phyloP scores from a whole-genome alignment of 2,888 invertebrate genomes.

The Tachina fera region DNA sequence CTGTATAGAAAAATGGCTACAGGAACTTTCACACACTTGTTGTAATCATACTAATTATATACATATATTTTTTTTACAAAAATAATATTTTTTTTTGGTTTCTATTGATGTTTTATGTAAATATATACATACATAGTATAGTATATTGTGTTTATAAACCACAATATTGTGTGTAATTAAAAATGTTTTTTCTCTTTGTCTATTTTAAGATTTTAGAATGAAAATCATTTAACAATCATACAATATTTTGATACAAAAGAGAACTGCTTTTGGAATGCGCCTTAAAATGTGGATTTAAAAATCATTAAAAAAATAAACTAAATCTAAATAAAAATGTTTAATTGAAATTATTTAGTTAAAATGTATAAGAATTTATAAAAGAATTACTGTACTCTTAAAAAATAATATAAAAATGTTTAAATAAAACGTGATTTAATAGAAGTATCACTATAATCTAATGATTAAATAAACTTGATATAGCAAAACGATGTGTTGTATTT shows the following conservation, averaged over 20 bases:
- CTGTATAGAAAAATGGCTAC: not conserved
- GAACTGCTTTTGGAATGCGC: constrained; percentile 71
- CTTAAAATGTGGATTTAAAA: constrained; percentile 71
- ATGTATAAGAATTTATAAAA: constrained; percentile 68
- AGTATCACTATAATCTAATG: constrained; percentile 50
- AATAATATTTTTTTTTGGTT: not conserved
- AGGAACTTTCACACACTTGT: not conserved
- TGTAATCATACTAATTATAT: not conserved
- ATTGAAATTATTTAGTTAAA: constrained; percentile 70
- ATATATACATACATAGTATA: constrained; percentile 10
- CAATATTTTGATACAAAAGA: constrained; percentile 61
- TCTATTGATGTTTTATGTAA: constrained; percentile 40
- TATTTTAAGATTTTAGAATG: constrained; percentile 76
- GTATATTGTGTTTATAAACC: constrained; percentile 17
- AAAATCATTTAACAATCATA: constrained; percentile 64
- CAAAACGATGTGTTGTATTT: constrained; percentile 22
- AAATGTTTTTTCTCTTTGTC: constrained; percentile 56
- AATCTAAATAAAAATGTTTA: constrained; percentile 54
- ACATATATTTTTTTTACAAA: not conserved
- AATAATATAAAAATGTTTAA: constrained; percentile 45
- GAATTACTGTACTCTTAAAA: constrained; percentile 57
- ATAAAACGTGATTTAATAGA: constrained; percentile 63
- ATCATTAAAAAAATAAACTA: constrained; percentile 43
- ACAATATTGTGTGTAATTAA: constrained; percentile 47
- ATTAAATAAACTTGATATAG: constrained; percentile 48